phyloP scores from a whole-genome alignment of 2,888 invertebrate genomes.

The Sialis lutaria region DNA sequence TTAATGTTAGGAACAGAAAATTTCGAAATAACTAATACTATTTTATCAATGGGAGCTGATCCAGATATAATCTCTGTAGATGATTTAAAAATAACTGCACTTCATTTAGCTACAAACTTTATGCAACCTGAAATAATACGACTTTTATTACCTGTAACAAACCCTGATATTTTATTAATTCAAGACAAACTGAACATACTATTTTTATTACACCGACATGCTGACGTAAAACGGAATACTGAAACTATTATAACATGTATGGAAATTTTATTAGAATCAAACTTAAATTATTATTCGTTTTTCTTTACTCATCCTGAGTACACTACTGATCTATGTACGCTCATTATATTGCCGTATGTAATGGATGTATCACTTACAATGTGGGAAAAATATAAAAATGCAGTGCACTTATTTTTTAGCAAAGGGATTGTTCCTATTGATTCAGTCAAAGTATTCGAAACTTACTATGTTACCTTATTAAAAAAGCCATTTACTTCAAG shows the following conservation, averaged over 20 bases:
- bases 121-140: no score
- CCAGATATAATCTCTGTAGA: slow-evolving; percentile 4
- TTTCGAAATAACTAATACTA: slow-evolving; percentile 5
- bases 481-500: background rate
- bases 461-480: background rate
- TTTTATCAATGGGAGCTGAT: slow-evolving; percentile 6
- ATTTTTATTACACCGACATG: no score
- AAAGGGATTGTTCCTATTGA: slow-evolving; percentile 1
- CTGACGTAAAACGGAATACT: no score
- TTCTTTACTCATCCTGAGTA: background rate
- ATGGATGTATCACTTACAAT: no score
- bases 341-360: no score
- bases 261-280: background rate
- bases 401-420: background rate
- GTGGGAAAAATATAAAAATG: slow-evolving; percentile 1
- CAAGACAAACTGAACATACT: no score
- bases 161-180: no score
- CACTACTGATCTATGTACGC: background rate
- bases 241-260: no score
- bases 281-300: background rate
- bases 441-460: background rate
- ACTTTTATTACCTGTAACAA: no score
- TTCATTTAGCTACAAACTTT: slow-evolving; percentile 7
- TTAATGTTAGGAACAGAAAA: slow-evolving; percentile 7
- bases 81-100: slow-evolving; percentile 5